Percentiles rank a stretch among this genome's conserved stretches.
These are phyloP conservation scores for Eucidaris tribuloides DNA, from an alignment of 35 echinoderm and acorn worm species.

Conservation along the genomic window DNA sequence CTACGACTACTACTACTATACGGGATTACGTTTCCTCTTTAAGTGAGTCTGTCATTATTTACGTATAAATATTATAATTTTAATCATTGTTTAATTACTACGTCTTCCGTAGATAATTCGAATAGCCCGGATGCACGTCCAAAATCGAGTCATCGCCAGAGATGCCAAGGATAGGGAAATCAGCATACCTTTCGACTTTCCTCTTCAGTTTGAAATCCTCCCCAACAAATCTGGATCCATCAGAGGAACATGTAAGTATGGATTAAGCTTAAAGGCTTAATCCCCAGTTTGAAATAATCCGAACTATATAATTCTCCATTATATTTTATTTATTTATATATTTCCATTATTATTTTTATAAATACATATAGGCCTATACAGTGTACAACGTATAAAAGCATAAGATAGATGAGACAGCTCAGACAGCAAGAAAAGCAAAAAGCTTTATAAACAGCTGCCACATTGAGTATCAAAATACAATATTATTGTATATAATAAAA, in stretches of 20 bases:
- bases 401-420: no score
- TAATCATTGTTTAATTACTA: background rate
- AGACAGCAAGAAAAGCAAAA: no score
- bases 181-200: constrained; percentile 21
- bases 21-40: background rate
- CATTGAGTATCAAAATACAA: no score
- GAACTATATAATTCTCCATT: background rate
- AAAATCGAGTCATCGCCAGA: constrained; percentile 23
- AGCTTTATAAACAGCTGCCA: no score
- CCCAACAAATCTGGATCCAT: no score
- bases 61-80: background rate
- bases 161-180: background rate
- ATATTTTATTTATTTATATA: background rate
- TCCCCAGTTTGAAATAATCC: background rate
- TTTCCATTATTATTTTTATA: no score
- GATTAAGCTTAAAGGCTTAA: background rate
- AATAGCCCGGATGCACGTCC: background rate
- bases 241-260: constrained; percentile 29
- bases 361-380: no score
- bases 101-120: constrained; percentile 16
- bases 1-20: no score
- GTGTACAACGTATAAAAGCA: no score
- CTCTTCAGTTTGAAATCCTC: constrained; percentile 17
- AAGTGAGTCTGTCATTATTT: background rate
- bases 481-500: no score